phyloP scores from a whole-genome alignment of 2,888 invertebrate species.

The Rhagophthalmus giganteus region DNA sequence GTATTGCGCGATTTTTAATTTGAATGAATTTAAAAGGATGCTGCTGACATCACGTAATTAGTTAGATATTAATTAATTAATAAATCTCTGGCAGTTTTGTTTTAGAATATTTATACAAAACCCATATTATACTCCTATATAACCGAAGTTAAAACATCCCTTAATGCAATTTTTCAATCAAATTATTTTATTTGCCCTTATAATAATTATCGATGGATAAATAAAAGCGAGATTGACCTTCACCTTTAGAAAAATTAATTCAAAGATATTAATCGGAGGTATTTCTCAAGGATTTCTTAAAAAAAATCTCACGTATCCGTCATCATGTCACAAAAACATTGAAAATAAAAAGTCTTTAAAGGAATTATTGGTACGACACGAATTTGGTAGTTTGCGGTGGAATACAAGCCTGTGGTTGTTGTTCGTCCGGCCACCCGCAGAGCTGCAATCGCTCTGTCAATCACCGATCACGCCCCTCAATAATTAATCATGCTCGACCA shows the following conservation, averaged over 20 bases:
- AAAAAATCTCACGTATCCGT: constrained; percentile 3
- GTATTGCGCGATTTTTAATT: too few species aligned
- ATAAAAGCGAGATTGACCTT: too few species aligned
- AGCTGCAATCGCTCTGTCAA: constrained; percentile 55
- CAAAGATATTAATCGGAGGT: not conserved
- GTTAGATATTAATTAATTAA: too few species aligned
- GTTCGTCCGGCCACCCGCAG: constrained; percentile 50
- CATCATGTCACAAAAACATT: constrained; percentile 7
- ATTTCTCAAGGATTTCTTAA: not conserved
- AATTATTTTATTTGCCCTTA: too few species aligned
- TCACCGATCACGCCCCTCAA: constrained; percentile 55
- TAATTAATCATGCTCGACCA: constrained; percentile 53
- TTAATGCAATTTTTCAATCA: too few species aligned
- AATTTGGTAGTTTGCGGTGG: constrained; percentile 11
- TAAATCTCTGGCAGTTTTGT: too few species aligned
- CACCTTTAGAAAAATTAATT: not conserved
- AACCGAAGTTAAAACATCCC: too few species aligned
- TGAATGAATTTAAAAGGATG: too few species aligned
- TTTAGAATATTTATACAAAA: too few species aligned
- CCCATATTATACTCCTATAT: too few species aligned
- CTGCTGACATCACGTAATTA: too few species aligned
- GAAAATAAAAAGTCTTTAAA: constrained; percentile 3
- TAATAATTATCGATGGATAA: too few species aligned
- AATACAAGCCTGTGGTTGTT: constrained; percentile 21
- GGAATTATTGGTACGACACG: constrained; percentile 2